Conservation (phyloP, 2,888 invertebrate species). For the Norana najaformis region DNA sequence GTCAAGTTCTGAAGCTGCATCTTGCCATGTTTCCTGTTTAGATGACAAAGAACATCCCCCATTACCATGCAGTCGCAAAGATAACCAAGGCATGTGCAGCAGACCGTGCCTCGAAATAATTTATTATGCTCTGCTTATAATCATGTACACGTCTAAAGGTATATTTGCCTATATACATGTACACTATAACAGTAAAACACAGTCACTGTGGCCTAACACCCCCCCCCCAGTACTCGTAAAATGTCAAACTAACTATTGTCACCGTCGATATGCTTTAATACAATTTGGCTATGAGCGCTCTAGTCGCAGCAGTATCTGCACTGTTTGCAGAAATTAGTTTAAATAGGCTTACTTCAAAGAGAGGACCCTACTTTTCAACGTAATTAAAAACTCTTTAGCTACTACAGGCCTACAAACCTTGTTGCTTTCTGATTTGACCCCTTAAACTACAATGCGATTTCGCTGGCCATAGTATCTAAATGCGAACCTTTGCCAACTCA, state of each 20-base stretch:
- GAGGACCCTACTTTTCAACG: not conserved
- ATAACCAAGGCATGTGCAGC: not conserved
- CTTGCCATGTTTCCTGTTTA: not conserved
- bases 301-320: not conserved
- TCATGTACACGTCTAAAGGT: not conserved
- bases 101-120: not conserved
- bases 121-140: not conserved
- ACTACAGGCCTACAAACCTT: too few relatives aligned
- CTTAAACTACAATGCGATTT: too few relatives aligned
- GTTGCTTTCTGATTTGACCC: too few relatives aligned
- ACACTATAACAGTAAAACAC: not conserved
- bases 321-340: not conserved
- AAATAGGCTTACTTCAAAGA: not conserved
- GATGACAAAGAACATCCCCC: not conserved
- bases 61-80: not conserved
- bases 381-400: too few relatives aligned
- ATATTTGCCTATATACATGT: not conserved
- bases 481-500: too few relatives aligned
- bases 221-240: not conserved
- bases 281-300: not conserved
- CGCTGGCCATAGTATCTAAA: too few relatives aligned
- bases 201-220: not conserved
- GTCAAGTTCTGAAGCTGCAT: not conserved
- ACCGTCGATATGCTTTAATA: not conserved
- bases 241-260: not conserved